These are phyloP conservation scores for Collichthys lucidus DNA, from an alignment of 2,113 vertebrate species.

Conservation along the genomic window DNA sequence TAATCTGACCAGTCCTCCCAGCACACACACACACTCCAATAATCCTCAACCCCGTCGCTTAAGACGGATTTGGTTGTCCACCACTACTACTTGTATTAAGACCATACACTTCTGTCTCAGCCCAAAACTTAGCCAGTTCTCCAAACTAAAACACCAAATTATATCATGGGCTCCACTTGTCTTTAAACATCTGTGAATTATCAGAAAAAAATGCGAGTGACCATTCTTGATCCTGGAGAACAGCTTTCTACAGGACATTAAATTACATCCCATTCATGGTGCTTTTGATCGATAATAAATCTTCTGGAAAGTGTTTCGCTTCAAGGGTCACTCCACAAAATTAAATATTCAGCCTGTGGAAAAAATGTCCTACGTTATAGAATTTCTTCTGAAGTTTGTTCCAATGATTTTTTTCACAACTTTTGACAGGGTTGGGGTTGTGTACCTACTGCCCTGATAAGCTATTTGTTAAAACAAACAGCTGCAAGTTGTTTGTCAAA, in stretches of 20 bases:
- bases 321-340: background rate
- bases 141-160: background rate
- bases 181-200: conserved; percentile 6
- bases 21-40: conserved; percentile 75
- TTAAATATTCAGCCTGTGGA: conserved; percentile 9
- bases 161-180: background rate
- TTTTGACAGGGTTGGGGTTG: no score
- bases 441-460: background rate
- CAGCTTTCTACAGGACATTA: conserved; percentile 9
- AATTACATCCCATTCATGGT: conserved; percentile 27
- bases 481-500: background rate
- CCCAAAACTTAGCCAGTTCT: conserved; percentile 15
- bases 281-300: conserved; percentile 35
- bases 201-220: background rate
- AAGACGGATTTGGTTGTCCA: conserved; percentile 65
- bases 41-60: conserved; percentile 75
- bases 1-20: conserved; percentile 82
- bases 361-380: background rate
- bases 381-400: background rate
- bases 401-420: background rate
- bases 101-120: background rate
- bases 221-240: background rate
- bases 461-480: background rate
- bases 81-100: conserved; percentile 31
- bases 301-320: background rate